A percentile compares a stretch with the other conserved stretches of the same genome.
These are phyloP conservation scores for Trematocara zebra DNA, from an alignment of 2,113 vertebrate species.

Conservation along the genomic window DNA sequence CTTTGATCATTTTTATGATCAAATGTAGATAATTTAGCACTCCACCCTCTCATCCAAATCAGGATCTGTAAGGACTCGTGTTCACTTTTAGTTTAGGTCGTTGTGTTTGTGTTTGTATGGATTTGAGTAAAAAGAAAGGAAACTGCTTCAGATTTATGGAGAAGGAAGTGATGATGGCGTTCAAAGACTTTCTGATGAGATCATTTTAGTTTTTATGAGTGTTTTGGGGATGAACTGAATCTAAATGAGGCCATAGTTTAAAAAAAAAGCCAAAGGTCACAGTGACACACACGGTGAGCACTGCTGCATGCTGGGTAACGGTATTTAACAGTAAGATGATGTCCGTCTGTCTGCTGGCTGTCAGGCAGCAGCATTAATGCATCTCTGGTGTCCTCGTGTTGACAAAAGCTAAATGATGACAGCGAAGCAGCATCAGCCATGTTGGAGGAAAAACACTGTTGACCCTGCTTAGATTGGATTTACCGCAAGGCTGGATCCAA, in stretches of 20 bases:
- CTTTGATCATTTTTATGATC: not conserved
- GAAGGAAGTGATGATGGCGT: not conserved
- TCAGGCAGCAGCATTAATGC: conserved; percentile 70
- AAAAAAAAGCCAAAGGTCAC: not conserved
- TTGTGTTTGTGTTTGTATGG: not conserved
- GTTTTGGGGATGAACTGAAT: not conserved
- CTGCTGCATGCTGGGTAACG: not conserved
- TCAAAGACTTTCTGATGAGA: not conserved
- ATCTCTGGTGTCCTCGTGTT: conserved; percentile 83
- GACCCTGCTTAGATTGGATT: conserved; percentile 95
- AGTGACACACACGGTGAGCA: not conserved
- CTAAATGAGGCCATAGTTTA: not conserved
- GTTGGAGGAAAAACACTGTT: conserved; percentile 76
- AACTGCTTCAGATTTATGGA: not conserved
- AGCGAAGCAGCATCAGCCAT: conserved; percentile 75
- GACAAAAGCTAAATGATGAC: conserved; percentile 93
- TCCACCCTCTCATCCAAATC: not conserved
- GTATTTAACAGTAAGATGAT: not conserved
- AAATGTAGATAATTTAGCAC: not conserved
- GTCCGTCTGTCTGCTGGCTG: not conserved
- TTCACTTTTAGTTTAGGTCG: not conserved
- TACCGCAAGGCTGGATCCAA: conserved; percentile 84
- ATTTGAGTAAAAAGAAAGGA: not conserved
- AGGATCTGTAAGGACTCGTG: not conserved
- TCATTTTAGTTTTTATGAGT: not conserved